Conservation (phyloP, 1,140 invertebrate genomes). For the Lethrus apterus region DNA sequence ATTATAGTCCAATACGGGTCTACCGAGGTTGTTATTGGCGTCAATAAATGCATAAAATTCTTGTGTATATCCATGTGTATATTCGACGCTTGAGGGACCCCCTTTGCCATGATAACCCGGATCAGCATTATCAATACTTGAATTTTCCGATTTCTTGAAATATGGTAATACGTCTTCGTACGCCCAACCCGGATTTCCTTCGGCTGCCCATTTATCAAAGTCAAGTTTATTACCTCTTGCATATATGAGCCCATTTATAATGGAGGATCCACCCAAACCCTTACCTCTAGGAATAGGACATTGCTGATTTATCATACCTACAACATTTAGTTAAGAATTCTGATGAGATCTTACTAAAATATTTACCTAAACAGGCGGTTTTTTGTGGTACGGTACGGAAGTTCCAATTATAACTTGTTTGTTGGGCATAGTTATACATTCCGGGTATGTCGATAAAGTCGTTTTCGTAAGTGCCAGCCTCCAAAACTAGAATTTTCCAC, state of each 20-base stretch:
- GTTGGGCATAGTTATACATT: constrained; percentile 8
- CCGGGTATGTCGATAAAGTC: constrained; percentile 49
- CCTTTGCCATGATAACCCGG: constrained; percentile 2
- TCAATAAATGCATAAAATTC: constrained; percentile 13
- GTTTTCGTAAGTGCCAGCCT: constrained; percentile 50
- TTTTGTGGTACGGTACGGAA: background rate
- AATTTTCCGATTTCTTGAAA: constrained; percentile 49
- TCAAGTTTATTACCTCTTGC: constrained; percentile 61
- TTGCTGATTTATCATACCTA: constrained; percentile 14
- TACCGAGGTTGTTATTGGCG: constrained; percentile 16
- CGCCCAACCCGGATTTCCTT: constrained; percentile 58
- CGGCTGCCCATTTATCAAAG: constrained; percentile 58
- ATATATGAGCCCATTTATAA: constrained; percentile 68
- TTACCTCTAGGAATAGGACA: constrained; percentile 39
- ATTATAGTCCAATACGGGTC: constrained; percentile 13
- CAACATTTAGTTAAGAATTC: background rate
- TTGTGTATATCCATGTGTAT: background rate
- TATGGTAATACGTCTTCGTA: constrained; percentile 55
- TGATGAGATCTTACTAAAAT: background rate
- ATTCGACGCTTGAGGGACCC: constrained; percentile 11
- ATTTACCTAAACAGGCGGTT: background rate
- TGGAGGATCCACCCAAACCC: constrained; percentile 56
- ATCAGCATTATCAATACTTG: background rate
- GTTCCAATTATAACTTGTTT: background rate
- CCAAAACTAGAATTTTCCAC: constrained; percentile 49